Base-by-base conservation (phyloP, 2,113 vertebrate genomes). In the Gallinago jamesoni region DNA sequence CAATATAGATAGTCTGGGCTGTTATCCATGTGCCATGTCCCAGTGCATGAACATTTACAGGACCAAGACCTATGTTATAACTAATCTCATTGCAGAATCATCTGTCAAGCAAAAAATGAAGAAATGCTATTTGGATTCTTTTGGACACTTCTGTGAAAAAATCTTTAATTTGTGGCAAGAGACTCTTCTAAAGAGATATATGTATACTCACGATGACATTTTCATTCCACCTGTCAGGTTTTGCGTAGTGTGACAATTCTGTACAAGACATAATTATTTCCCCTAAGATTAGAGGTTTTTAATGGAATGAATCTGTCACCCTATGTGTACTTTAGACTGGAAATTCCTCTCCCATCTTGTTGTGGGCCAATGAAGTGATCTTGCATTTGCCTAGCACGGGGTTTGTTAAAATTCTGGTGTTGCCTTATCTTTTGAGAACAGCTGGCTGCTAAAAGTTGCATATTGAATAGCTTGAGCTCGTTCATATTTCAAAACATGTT, bases 401-500 rank as follows among this genome's bases (percentile, higher is more conserved):
- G 20, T 35, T 72, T 48, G n/a, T 84, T 64, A 87, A 55, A 47
- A 78, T 21, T 33, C 35, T 35, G 31, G 24, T n/a, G 17, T 47
- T 67, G 39, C 74, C 79, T 95, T 89, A 84, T 95, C 90, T 85
- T 86, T 72, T 14, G 7, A 57, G 70, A 92, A 79, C 87, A 93
- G 83, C 90, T 94, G 95, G 59, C 41, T 47, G 22, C 12, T 72
- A 84, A 67, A 93, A 90, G 39, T 41, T 70, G 35, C 30, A 24
- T 35, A 23, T 48, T 76, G 53, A 80, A 57, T 90, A 87, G 91
- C 75, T 59, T 79, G 75, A 87, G 79, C 64, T 95, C 55, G 41
- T 52, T 89, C n/a, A 43, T 89, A 94, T 91, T 97, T 96, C 84
- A 90, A 93, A 92, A 66, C 43, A 33, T 68, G 77, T 96, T 93